phyloP scores from a whole-genome alignment of 2,113 vertebrate genomes.

The Cettia cetti region DNA sequence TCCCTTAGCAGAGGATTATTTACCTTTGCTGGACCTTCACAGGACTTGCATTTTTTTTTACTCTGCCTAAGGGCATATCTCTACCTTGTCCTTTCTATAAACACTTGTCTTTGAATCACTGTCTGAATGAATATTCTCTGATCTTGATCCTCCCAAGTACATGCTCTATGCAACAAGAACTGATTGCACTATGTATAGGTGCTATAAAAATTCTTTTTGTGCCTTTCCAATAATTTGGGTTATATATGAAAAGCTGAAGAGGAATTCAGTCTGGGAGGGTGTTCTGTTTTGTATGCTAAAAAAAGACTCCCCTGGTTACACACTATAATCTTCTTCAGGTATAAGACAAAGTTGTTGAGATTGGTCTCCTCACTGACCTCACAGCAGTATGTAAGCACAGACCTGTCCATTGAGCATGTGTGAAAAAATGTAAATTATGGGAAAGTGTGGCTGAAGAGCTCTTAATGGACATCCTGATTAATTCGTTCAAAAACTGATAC shows the following conservation, averaged over 20 bases:
- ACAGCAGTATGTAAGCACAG: neutral
- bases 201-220: neutral
- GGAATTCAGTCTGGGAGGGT: neutral
- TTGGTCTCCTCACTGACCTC: neutral
- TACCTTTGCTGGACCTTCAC: neutral
- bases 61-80: neutral
- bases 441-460: neutral
- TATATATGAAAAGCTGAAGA: neutral
- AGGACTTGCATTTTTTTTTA: neutral
- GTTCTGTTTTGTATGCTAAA: neutral
- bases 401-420: too few relatives aligned
- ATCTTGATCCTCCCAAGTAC: neutral
- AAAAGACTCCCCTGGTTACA: neutral
- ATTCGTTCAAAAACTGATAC: neutral
- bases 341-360: neutral
- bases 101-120: neutral
- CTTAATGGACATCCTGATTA: neutral
- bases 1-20: neutral
- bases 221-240: neutral
- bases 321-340: neutral
- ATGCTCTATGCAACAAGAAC: neutral
- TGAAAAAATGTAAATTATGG: neutral
- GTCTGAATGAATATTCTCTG: neutral
- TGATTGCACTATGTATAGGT: neutral
- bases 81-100: neutral